Evolutionary conservation across 1,140 invertebrate species (phyloP).

Genomic region (Sweltsa coloradensis): DNA sequence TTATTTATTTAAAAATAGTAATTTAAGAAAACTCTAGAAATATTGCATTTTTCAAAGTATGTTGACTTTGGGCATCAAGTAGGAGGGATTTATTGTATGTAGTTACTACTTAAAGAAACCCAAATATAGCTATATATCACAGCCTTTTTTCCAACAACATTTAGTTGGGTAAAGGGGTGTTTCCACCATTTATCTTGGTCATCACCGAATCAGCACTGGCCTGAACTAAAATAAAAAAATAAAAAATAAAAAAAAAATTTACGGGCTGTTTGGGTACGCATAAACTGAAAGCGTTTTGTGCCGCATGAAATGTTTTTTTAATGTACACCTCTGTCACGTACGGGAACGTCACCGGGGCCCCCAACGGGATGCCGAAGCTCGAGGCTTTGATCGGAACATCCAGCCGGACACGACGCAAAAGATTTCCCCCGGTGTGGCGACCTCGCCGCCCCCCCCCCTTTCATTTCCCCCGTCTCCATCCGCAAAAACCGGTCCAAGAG

Average conservation of each 20-base stretch:
- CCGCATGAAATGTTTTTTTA: neutral
- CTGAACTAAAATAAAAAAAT: neutral
- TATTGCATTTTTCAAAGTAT: too few relatives aligned
- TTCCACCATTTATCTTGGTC: neutral
- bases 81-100: too few relatives aligned
- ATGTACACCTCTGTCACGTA: too few relatives aligned
- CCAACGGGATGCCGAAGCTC: conserved; percentile 54
- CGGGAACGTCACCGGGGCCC: conserved; percentile 62
- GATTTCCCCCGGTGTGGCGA: conserved; percentile 58
- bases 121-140: too few relatives aligned
- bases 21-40: too few relatives aligned
- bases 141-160: too few relatives aligned
- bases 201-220: too few relatives aligned
- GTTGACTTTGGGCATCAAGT: too few relatives aligned
- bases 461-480: conserved; percentile 54
- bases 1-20: too few relatives aligned
- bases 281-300: neutral
- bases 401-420: conserved; percentile 35
- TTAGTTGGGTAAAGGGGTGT: too few relatives aligned
- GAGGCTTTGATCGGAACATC: conserved; percentile 40
- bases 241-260: neutral
- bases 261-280: too few relatives aligned
- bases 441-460: conserved; percentile 49
- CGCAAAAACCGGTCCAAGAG: conserved; percentile 63
- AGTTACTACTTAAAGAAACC: too few relatives aligned